Conservation (phyloP, 2,888 invertebrate species). For the Iphiclides podalirius region DNA sequence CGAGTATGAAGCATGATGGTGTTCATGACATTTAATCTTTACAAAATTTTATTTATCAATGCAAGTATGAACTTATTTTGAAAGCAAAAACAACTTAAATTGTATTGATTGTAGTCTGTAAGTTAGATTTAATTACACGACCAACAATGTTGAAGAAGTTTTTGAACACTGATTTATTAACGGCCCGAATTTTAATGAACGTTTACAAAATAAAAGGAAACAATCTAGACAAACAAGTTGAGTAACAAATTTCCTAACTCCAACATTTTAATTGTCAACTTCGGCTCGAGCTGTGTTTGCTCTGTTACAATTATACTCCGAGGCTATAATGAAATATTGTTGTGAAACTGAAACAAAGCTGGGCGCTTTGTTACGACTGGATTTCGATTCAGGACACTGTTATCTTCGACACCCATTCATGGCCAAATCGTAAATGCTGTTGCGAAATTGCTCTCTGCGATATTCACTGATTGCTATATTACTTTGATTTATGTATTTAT, state of each 20-base stretch:
- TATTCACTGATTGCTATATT: not conserved
- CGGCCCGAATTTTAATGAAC: constrained; percentile 18
- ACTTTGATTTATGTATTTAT: not conserved
- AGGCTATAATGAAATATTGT: constrained; percentile 34
- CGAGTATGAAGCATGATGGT: too few species aligned
- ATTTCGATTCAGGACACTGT: constrained; percentile 20
- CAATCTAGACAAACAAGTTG: constrained; percentile 21
- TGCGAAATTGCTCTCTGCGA: constrained; percentile 5
- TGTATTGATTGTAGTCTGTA: too few species aligned
- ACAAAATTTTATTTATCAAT: too few species aligned
- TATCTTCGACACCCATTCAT: constrained; percentile 23
- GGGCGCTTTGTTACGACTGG: constrained; percentile 21
- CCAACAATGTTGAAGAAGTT: constrained; percentile 1
- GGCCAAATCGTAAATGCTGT: constrained; percentile 3
- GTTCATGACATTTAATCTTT: too few species aligned
- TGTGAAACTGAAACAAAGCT: constrained; percentile 21
- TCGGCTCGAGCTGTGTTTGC: constrained; percentile 31
- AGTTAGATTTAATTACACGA: not conserved
- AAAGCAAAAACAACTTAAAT: too few species aligned
- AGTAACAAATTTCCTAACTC: constrained; percentile 24
- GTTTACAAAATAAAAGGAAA: constrained; percentile 23
- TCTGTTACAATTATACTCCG: constrained; percentile 35
- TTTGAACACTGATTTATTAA: constrained; percentile 14
- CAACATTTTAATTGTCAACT: constrained; percentile 45
- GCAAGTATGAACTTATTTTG: too few species aligned